Evolutionary conservation across 2,888 invertebrate genomes (phyloP), one percentile per base, ranked within the genome.

Genomic region (Metallyticus violacea): DNA sequence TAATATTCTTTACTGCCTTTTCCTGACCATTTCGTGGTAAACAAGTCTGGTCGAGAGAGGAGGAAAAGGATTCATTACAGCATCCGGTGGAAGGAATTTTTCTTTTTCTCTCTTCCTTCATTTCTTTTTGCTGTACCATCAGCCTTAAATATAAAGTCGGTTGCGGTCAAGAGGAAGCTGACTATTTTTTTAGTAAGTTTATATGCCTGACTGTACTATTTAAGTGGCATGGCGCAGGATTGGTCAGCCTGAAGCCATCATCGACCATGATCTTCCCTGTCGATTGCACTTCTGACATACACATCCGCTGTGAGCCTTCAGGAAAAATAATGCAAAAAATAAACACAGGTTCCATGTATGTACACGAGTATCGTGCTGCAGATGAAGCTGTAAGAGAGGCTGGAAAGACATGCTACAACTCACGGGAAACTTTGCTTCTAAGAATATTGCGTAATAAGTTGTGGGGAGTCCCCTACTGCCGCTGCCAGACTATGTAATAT

Each of bases 1-100:
- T 62, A 62, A 62, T 83, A 81, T 40, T 40, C 30, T 81, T 81
- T 29, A 81, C 30, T 81, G 27, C 30, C 30, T 62, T 83, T 77
- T 76, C 77, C 22, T 77, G n/a, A 83, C 77, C 26, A 83, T 77
- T 77, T 83, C 77, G 77, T 77, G 77, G 27, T 77, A 29, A 81
- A 81, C 29, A 30, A 81, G 5, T 7, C 29, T 29, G 81, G 29
- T n/a, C 30, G 3, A 27, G 79, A 79, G 15, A 81, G 81, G 30
- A 81, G 27, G 28, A n/a, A n/a, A 25, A n/a, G 1, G 28, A 77
- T 26, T 83, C 83, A 62, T 77, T 83, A 83, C 77, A 77, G 77
- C 83, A 83, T 83, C 83, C 83, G 83, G 83, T 83, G 77, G 29
- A 30, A 83, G 76, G 25, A 82, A 76, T 76, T 26, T 22, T 62